Conservation (phyloP, 2,888 invertebrate species). For the Leptogaster cylindrica region DNA sequence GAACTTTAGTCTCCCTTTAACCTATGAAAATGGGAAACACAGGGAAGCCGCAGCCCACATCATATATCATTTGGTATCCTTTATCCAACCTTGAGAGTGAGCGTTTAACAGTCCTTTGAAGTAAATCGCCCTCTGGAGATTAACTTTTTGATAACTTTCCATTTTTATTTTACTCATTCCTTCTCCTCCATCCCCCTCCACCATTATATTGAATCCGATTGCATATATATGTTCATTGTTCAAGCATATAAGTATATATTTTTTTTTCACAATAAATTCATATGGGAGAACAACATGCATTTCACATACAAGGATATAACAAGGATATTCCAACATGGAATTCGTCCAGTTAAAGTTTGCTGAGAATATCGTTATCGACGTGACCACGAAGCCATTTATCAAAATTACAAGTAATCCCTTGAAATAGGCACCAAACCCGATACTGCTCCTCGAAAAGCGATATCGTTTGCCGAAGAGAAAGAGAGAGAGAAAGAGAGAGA, state of each 20-base stretch:
- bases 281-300: neutral
- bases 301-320: conserved; percentile 14
- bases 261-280: neutral
- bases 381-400: conserved; percentile 35
- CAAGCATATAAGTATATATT: too few relatives aligned
- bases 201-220: too few relatives aligned
- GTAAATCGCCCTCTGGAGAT: conserved; percentile 39
- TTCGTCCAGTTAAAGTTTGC: conserved; percentile 27
- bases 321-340: neutral
- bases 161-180: conserved; percentile 33
- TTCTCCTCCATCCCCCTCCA: too few relatives aligned
- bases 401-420: conserved; percentile 40
- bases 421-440: conserved; percentile 36
- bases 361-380: conserved; percentile 35
- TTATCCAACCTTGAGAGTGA: conserved; percentile 26
- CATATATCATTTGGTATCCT: conserved; percentile 26
- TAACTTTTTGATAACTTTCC: conserved; percentile 40
- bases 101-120: conserved; percentile 37
- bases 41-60: conserved; percentile 11
- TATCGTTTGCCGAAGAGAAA: conserved; percentile 23
- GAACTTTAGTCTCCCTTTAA: conserved; percentile 28
- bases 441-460: conserved; percentile 21
- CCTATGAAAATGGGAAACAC: conserved; percentile 29
- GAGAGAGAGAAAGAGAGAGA: too few relatives aligned
- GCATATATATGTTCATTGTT: conserved; percentile 23